These are phyloP conservation scores for Sterrhoptilus dennistouni DNA, from an alignment of 2,113 vertebrate genomes.

Conservation along the genomic window DNA sequence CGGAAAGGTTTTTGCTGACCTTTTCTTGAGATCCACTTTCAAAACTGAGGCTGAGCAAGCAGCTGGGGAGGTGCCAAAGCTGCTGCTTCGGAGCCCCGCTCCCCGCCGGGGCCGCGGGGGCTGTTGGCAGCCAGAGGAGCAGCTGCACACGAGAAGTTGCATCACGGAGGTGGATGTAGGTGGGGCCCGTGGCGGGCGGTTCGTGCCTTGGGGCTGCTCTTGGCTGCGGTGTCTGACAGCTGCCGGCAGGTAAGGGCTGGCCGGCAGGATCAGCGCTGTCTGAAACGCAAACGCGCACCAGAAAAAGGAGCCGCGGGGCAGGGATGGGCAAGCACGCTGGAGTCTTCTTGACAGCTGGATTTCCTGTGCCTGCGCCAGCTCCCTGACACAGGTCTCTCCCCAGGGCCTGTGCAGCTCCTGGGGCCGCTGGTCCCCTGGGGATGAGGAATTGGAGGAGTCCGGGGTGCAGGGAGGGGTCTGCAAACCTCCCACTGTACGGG, in stretches of 20 bases:
- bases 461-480: not conserved
- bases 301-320: constrained; percentile 36
- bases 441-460: not conserved
- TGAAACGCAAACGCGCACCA: constrained; percentile 21
- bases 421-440: not conserved
- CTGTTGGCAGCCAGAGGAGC: constrained; percentile 20
- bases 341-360: constrained; percentile 42
- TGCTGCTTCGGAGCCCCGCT: not conserved
- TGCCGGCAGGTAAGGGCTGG: constrained; percentile 65
- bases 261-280: constrained; percentile 25
- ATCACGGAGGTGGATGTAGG: constrained; percentile 36
- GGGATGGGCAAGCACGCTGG: constrained; percentile 9
- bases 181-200: constrained; percentile 50
- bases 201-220: constrained; percentile 44
- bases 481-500: accelerated
- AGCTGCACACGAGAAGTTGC: constrained; percentile 7
- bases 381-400: not conserved
- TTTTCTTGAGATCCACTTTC: not conserved
- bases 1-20: not conserved
- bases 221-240: constrained; percentile 59
- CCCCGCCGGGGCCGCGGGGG: not conserved
- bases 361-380: constrained; percentile 38
- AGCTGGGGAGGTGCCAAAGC: constrained; percentile 11
- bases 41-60: constrained; percentile 10
- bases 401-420: not conserved